phyloP scores from a whole-genome alignment of 2,797 vertebrate species.

The Tokudaia muenninki region DNA sequence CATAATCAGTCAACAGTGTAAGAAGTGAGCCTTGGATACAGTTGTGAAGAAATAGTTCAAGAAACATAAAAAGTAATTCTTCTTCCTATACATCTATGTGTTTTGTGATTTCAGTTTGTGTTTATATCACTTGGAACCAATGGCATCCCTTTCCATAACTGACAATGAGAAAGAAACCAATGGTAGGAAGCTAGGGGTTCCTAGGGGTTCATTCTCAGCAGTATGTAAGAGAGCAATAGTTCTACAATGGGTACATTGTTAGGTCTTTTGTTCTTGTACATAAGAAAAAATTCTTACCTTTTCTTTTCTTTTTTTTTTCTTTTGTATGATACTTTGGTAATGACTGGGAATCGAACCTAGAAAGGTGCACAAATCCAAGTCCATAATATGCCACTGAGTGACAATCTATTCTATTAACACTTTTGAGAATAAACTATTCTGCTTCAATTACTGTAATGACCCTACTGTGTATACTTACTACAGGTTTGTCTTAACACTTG shows the following conservation, averaged over 20 bases:
- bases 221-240: background rate
- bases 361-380: background rate
- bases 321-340: background rate
- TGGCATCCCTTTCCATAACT: background rate
- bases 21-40: background rate
- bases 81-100: too few species aligned
- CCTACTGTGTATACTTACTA: background rate
- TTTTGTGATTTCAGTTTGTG: too few species aligned
- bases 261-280: background rate
- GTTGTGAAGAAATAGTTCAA: background rate
- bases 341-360: fast-evolving
- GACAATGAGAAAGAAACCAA: background rate
- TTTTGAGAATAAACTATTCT: background rate
- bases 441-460: background rate
- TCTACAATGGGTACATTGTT: background rate
- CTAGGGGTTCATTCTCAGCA: background rate
- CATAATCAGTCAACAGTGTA: background rate
- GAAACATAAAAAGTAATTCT: background rate
- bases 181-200: too few species aligned
- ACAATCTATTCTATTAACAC: background rate
- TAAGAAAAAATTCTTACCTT: background rate
- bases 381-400: background rate
- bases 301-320: background rate
- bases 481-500: background rate
- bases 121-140: background rate